These are phyloP conservation scores for Hyperoplus lanceolatus DNA, from an alignment of 2,797 vertebrate species.

Conservation along the genomic window DNA sequence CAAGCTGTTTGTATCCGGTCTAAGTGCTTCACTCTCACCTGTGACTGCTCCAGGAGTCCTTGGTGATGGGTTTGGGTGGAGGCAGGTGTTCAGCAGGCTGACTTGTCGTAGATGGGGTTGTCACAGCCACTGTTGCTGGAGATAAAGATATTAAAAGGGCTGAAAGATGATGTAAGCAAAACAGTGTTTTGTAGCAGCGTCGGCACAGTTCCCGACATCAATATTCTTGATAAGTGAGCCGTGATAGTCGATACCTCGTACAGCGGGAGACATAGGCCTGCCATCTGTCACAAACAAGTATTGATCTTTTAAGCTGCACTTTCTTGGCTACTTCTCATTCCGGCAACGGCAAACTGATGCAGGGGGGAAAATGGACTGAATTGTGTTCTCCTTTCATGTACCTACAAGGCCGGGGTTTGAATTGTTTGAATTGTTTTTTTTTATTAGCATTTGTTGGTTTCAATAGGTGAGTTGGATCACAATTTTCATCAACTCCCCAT, in stretches of 20 bases:
- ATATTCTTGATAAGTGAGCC: constrained; percentile 48
- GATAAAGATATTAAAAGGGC: constrained; percentile 33
- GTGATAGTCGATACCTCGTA: constrained; percentile 46
- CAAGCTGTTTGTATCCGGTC: not conserved
- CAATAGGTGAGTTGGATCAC: not conserved
- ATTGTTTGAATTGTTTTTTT: not conserved
- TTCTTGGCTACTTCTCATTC: constrained; percentile 25
- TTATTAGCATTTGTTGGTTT: constrained; percentile 2
- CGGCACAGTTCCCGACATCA: constrained; percentile 20
- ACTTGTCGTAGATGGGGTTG: constrained; percentile 6
- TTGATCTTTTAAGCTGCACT: constrained; percentile 45
- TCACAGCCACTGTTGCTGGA: constrained; percentile 34
- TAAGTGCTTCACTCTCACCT: constrained; percentile 46
- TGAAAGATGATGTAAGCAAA: constrained; percentile 8
- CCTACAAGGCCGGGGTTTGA: not conserved
- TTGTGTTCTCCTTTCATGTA: constrained; percentile 11
- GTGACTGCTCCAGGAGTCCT: constrained; percentile 28
- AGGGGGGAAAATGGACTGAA: constrained; percentile 1
- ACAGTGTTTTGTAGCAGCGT: not conserved
- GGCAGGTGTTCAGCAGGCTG: constrained; percentile 16
- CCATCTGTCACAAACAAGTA: constrained; percentile 53
- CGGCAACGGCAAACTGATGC: not conserved
- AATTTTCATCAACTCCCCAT: not conserved
- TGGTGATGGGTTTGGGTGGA: constrained; percentile 38
- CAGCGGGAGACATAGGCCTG: constrained; percentile 18